These are phyloP conservation scores for Rhynchopsitta pachyrhyncha DNA, from an alignment of 2,113 vertebrate genomes.

Conservation along the genomic window DNA sequence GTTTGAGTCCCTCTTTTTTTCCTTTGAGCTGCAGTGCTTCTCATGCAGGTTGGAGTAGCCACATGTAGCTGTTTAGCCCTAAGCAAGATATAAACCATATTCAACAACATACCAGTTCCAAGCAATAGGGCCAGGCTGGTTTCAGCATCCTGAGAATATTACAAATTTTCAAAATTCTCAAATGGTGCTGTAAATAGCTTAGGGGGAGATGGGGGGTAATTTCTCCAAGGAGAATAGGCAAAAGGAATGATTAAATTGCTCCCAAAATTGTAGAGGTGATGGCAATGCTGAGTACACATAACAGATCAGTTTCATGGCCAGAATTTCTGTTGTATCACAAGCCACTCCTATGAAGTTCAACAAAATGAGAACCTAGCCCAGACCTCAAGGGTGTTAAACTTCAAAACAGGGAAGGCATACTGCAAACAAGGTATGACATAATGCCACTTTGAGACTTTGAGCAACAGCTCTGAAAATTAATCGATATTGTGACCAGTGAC, in stretches of 20 bases:
- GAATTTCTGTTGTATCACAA: not conserved
- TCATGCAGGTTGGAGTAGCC: not conserved
- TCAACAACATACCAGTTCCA: not conserved
- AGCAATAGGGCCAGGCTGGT: not conserved
- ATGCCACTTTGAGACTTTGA: not conserved
- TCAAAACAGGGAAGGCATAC: not conserved
- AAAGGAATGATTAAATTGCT: not conserved
- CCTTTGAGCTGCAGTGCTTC: not conserved
- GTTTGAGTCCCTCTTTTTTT: not conserved
- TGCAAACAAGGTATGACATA: not conserved
- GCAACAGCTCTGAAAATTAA: not conserved
- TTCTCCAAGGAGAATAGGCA: not conserved
- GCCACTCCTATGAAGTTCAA: not conserved
- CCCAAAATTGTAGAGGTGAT: not conserved
- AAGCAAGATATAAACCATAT: not conserved
- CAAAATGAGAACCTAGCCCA: not conserved
- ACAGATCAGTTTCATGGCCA: not conserved
- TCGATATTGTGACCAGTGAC: not conserved
- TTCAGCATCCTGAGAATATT: not conserved
- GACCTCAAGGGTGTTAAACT: not conserved
- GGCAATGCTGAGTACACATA: not conserved
- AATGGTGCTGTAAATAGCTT: not conserved
- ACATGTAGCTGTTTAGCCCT: not conserved
- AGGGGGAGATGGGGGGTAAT: not conserved
- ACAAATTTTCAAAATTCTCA: not conserved